These are phyloP conservation scores for Papilio polyxenes DNA, from an alignment of 1,140 invertebrate genomes.

Conservation along the genomic window DNA sequence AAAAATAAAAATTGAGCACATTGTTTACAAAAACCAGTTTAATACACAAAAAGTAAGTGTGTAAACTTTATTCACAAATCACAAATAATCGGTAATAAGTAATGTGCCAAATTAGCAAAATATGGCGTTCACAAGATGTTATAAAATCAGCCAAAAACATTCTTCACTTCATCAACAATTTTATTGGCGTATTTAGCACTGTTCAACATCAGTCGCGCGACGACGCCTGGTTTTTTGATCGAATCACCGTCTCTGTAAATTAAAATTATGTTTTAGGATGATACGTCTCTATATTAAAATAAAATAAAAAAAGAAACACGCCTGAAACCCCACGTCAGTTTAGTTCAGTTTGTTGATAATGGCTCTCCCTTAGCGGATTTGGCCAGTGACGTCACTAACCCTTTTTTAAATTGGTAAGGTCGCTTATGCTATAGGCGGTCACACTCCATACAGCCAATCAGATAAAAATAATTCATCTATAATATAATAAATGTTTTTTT, in stretches of 20 bases:
- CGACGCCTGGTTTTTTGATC: slow-evolving; percentile 60
- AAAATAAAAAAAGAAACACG: too few relatives aligned
- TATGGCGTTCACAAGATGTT: background rate
- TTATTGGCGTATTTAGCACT: slow-evolving; percentile 68
- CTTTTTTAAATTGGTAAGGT: too few relatives aligned
- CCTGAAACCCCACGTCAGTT: too few relatives aligned
- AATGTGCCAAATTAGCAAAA: slow-evolving; percentile 16
- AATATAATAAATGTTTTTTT: too few relatives aligned
- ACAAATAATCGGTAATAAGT: slow-evolving; percentile 1
- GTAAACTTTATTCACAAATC: slow-evolving; percentile 23
- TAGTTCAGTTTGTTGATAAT: too few relatives aligned
- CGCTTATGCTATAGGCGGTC: too few relatives aligned
- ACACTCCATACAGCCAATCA: too few relatives aligned
- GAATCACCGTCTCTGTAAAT: slow-evolving; percentile 68
- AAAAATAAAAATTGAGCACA: too few relatives aligned
- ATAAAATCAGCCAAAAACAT: slow-evolving; percentile 10
- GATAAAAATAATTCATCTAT: too few relatives aligned
- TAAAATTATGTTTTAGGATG: slow-evolving; percentile 21
- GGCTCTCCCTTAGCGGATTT: too few relatives aligned
- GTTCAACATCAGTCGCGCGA: slow-evolving; percentile 69
- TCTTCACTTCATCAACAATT: slow-evolving; percentile 65
- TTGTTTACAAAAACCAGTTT: background rate
- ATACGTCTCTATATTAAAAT: background rate
- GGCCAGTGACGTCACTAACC: too few relatives aligned
- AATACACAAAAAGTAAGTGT: background rate